These are phyloP conservation scores for Xerus inauris DNA, from an alignment of 2,113 vertebrate genomes.

Conservation along the genomic window DNA sequence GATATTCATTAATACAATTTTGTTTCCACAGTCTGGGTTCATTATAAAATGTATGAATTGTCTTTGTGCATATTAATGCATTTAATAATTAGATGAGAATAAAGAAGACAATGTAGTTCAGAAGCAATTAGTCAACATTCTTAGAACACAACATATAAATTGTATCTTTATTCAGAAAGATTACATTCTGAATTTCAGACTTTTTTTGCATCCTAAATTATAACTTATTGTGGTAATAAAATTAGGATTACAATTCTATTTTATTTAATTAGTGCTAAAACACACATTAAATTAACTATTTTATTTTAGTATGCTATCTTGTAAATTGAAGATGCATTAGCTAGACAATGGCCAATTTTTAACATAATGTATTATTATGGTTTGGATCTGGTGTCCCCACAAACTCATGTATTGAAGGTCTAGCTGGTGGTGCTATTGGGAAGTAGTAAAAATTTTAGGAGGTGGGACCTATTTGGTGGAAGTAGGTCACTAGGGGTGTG, in stretches of 20 bases:
- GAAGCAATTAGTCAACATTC: slow-evolving; percentile 41
- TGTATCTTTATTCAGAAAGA: slow-evolving; percentile 38
- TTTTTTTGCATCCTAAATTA: slow-evolving; percentile 61
- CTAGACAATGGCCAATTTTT: background rate
- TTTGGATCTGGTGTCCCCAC: background rate
- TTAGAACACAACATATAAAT: slow-evolving; percentile 2
- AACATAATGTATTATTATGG: background rate
- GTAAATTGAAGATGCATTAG: background rate
- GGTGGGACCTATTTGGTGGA: background rate
- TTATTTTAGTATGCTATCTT: slow-evolving; percentile 20
- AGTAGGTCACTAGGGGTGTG: background rate
- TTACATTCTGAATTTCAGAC: slow-evolving; percentile 23
- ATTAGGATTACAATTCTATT: slow-evolving; percentile 49
- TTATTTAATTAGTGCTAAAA: slow-evolving; percentile 61
- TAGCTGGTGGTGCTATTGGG: background rate
- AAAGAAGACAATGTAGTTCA: slow-evolving; percentile 27
- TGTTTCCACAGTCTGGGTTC: slow-evolving; percentile 21
- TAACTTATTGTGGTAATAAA: slow-evolving; percentile 34
- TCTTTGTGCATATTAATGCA: slow-evolving; percentile 62
- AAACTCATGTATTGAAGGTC: background rate
- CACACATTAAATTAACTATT: slow-evolving; percentile 2
- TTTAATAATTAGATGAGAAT: slow-evolving; percentile 66
- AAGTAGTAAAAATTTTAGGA: background rate
- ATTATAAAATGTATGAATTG: slow-evolving; percentile 58
- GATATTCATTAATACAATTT: slow-evolving; percentile 26